Evolutionary conservation across 2,888 invertebrate species (phyloP).

Genomic region (Scrobipalpa atriplicella): DNA sequence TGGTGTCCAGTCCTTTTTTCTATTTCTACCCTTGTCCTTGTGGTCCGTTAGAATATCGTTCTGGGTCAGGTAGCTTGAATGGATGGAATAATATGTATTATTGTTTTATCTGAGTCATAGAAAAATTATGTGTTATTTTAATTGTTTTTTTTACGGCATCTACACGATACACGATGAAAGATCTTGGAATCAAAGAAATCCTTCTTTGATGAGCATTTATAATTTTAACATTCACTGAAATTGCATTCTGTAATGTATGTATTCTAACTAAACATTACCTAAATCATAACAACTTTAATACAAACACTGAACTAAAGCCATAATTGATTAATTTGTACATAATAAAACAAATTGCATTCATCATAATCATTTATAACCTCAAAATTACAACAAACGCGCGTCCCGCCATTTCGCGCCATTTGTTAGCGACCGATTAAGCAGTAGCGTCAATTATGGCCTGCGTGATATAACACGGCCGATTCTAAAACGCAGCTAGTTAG

Average conservation of each 20-base stretch:
- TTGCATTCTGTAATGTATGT: too few species aligned
- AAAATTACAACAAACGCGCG: conserved; percentile 25
- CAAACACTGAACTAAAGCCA: neutral
- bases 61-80: conserved; percentile 54
- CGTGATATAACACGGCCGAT: conserved; percentile 21
- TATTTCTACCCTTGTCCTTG: conserved; percentile 56
- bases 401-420: conserved; percentile 64
- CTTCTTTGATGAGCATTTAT: too few species aligned
- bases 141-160: too few species aligned
- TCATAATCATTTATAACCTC: conserved; percentile 22
- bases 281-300: too few species aligned
- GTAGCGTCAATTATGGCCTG: conserved; percentile 63
- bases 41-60: conserved; percentile 52
- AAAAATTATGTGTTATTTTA: too few species aligned
- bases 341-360: conserved; percentile 12
- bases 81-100: neutral
- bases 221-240: too few species aligned
- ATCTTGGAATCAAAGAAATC: too few species aligned
- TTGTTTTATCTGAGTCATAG: neutral
- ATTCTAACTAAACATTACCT: too few species aligned
- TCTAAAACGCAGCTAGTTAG: conserved; percentile 3
- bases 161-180: too few species aligned
- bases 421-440: conserved; percentile 62
- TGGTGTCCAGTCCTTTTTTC: conserved; percentile 50
- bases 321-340: too few species aligned